Evolutionary conservation across 2,888 invertebrate species (phyloP).

Genomic region (Apodemia mormo): DNA sequence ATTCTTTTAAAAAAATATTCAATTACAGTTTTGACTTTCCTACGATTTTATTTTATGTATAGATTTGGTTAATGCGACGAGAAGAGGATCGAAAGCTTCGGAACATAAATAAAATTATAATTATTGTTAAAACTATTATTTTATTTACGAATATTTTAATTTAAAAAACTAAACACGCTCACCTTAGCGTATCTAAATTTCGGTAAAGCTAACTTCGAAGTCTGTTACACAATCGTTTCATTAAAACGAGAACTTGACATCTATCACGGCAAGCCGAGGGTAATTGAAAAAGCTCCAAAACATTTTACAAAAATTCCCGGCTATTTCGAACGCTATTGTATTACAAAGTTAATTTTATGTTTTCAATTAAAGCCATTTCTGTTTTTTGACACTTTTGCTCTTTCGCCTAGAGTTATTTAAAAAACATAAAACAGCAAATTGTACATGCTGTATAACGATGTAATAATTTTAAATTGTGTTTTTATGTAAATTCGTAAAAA

Average conservation of each 20-base stretch:
- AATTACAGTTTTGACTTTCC: too few species aligned
- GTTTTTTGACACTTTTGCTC: conserved; percentile 9
- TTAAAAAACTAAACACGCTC: background rate
- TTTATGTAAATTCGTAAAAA: too few species aligned
- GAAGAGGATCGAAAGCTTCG: too few species aligned
- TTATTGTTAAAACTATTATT: background rate
- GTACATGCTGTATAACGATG: too few species aligned
- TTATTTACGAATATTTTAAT: background rate
- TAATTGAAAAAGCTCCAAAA: conserved; percentile 15
- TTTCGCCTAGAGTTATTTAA: background rate
- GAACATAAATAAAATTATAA: too few species aligned
- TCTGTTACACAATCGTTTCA: conserved; percentile 13
- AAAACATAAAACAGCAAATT: background rate
- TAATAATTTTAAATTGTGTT: too few species aligned
- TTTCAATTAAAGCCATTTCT: conserved; percentile 14
- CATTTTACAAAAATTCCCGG: conserved; percentile 11
- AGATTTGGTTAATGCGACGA: too few species aligned
- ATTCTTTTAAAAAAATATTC: too few species aligned
- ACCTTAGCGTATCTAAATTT: background rate
- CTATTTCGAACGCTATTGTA: conserved; percentile 13
- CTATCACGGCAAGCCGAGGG: conserved; percentile 10
- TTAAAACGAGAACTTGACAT: conserved; percentile 12
- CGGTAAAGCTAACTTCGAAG: background rate
- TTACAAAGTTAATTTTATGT: conserved; percentile 16
- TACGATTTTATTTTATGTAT: too few species aligned